These are phyloP conservation scores for Hanleya hanleyi DNA, from an alignment of 2,888 invertebrate genomes.

Conservation along the genomic window DNA sequence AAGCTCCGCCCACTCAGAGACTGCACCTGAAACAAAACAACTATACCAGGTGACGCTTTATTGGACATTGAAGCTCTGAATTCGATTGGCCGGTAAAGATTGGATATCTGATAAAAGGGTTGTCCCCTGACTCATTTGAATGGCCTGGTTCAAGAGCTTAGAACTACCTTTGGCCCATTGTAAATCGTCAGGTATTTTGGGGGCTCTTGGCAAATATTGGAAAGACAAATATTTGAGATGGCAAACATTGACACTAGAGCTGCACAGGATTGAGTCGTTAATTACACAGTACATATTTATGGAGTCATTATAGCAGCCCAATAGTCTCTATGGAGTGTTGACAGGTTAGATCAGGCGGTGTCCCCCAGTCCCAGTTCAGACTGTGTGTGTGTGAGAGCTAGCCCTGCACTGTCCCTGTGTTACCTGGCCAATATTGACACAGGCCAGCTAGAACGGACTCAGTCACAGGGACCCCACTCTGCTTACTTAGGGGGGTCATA, in stretches of 20 bases:
- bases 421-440: slow-evolving; percentile 12
- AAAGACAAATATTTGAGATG: slow-evolving; percentile 3
- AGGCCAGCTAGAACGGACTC: background rate
- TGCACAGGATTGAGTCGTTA: slow-evolving; percentile 8
- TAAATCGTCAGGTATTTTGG: slow-evolving; percentile 5
- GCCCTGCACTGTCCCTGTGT: background rate
- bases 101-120: too few species aligned
- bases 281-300: slow-evolving; percentile 20
- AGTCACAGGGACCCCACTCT: background rate
- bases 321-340: background rate
- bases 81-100: too few species aligned
- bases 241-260: background rate
- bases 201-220: slow-evolving; percentile 1
- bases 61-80: too few species aligned
- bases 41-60: too few species aligned
- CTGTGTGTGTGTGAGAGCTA: slow-evolving; percentile 2
- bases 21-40: too few species aligned
- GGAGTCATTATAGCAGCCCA: slow-evolving; percentile 2
- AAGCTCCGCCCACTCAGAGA: too few species aligned
- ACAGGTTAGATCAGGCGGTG: background rate
- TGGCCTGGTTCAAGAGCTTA: background rate
- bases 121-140: too few species aligned
- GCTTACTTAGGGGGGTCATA: background rate
- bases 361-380: background rate
- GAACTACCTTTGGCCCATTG: background rate